Percentiles rank a stretch among this genome's conserved stretches.
Evolutionary conservation across 2,797 vertebrate species (phyloP).

Genomic region (Pseudochaenichthys georgianus): DNA sequence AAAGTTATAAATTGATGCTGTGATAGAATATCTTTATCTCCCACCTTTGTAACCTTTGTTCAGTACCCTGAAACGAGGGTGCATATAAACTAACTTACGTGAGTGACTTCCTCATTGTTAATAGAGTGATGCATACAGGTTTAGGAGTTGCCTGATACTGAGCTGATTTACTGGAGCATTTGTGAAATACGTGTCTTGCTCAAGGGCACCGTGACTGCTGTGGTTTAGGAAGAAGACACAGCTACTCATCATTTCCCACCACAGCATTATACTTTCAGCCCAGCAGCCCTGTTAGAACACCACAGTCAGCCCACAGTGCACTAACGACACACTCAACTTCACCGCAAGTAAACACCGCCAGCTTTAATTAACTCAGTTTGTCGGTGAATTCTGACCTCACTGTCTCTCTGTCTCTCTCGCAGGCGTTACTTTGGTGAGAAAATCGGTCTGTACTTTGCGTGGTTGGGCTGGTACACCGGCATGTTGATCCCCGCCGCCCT

Average conservation of each 20-base stretch:
- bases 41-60: not conserved
- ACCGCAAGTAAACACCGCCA: not conserved
- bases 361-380: conserved; percentile 15
- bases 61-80: not conserved
- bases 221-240: conserved; percentile 30
- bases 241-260: conserved; percentile 28
- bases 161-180: not conserved
- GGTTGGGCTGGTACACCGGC: conserved; percentile 99
- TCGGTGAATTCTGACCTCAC: conserved; percentile 4
- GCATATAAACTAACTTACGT: not conserved
- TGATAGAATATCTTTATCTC: not conserved
- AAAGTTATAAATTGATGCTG: not conserved
- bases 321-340: not conserved
- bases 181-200: conserved; percentile 33
- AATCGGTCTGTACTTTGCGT: conserved; percentile 98
- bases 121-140: not conserved
- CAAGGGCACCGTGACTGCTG: conserved; percentile 33
- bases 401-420: conserved; percentile 38
- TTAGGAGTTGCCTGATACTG: conserved; percentile 5
- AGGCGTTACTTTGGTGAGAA: conserved; percentile 99
- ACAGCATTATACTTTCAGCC: conserved; percentile 11
- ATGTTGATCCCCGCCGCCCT: conserved; percentile 98
- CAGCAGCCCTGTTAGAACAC: conserved; percentile 21
- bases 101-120: conserved; percentile 11
- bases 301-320: not conserved